Evolutionary conservation across 2,888 invertebrate genomes (phyloP).

Genomic region (Nomada fucata): DNA sequence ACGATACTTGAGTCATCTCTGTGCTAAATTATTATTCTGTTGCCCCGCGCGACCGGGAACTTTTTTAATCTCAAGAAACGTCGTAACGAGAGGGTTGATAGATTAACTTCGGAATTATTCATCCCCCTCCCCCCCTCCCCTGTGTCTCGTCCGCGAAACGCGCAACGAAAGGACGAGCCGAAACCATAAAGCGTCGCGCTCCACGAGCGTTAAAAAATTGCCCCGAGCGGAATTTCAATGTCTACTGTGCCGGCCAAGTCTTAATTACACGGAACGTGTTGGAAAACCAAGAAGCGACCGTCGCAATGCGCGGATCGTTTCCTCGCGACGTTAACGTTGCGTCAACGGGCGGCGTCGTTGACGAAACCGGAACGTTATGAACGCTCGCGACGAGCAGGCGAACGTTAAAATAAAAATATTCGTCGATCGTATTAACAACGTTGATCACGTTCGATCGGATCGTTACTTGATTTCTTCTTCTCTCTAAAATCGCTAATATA

Average conservation of each 20-base stretch:
- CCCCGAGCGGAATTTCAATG: constrained; percentile 44
- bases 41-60: too few relatives aligned
- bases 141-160: too few relatives aligned
- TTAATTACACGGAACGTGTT: constrained; percentile 54
- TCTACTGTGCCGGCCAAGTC: constrained; percentile 15
- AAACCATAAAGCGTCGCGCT: constrained; percentile 34
- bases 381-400: too few relatives aligned
- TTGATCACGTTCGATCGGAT: too few relatives aligned
- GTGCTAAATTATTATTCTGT: too few relatives aligned
- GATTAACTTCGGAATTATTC: constrained; percentile 12
- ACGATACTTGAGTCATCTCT: too few relatives aligned
- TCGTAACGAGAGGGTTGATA: constrained; percentile 4
- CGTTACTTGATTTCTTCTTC: too few relatives aligned
- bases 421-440: too few relatives aligned
- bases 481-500: too few relatives aligned
- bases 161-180: not conserved
- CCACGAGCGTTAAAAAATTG: constrained; percentile 36
- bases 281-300: constrained; percentile 25
- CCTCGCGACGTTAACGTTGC: constrained; percentile 32
- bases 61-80: too few relatives aligned
- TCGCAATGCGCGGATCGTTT: constrained; percentile 24
- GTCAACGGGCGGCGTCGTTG: not conserved
- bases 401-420: too few relatives aligned
- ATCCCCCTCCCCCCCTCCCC: too few relatives aligned
- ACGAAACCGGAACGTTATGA: not conserved